A percentile compares a stretch with the other conserved stretches of the same genome.
phyloP scores from a whole-genome alignment of 2,888 invertebrate genomes.

The Eubasilissa splendida region DNA sequence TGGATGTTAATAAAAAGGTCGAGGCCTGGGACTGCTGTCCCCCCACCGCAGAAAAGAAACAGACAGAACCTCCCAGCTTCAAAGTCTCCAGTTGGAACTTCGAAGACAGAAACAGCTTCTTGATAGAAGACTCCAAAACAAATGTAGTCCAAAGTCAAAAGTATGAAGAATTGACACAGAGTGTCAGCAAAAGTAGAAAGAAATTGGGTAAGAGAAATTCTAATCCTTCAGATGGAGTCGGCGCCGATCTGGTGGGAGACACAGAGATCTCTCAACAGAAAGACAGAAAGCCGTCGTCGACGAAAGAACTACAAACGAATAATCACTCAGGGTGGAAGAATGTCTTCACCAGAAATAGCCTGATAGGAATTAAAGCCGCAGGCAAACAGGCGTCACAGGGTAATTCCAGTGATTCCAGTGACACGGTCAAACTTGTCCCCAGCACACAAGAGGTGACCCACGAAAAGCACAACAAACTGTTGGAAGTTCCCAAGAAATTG shows the following conservation, averaged over 20 bases:
- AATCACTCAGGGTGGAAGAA: conserved; percentile 48
- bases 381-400: conserved; percentile 48
- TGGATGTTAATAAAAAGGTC: conserved; percentile 58
- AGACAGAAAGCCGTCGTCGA: conserved; percentile 58
- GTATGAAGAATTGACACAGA: conserved; percentile 55
- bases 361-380: conserved; percentile 33
- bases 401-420: conserved; percentile 51
- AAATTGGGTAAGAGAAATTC: conserved; percentile 55
- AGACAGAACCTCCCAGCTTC: conserved; percentile 52
- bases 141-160: conserved; percentile 45
- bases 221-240: conserved; percentile 46
- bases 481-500: conserved; percentile 54
- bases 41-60: conserved; percentile 57
- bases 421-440: conserved; percentile 27
- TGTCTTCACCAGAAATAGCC: conserved; percentile 47
- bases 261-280: conserved; percentile 56
- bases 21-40: conserved; percentile 55
- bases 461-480: conserved; percentile 53
- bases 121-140: conserved; percentile 46
- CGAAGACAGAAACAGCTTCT: conserved; percentile 60
- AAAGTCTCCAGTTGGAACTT: conserved; percentile 54
- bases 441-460: conserved; percentile 38
- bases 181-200: conserved; percentile 48
- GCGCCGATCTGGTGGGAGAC: conserved; percentile 38
- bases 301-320: conserved; percentile 54